Base-by-base conservation (phyloP, 2,113 vertebrate species). In the Mugil cephalus region DNA sequence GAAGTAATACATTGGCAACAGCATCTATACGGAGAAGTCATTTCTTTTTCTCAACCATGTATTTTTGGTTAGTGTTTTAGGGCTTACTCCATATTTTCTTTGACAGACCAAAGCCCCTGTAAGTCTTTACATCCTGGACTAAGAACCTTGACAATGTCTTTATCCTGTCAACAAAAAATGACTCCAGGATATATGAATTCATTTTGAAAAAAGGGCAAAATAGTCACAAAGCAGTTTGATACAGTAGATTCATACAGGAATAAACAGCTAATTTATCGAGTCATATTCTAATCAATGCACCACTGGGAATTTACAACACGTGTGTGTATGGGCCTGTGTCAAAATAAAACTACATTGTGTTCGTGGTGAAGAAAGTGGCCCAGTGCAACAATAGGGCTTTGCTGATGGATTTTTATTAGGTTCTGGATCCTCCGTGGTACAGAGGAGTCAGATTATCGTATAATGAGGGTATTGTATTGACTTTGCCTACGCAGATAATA, bases 1-100 rank as follows among this genome's bases (percentile, higher is more conserved):
- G 61, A 60, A 56, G 21, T 43, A 24, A 40, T 43, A 64, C 52
- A 63, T 45, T 19, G 45, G 30, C 10, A 58, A 59, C 38, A 24
- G 45, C 8, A 69, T 58, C 17, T 13, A 35, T 40, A 39, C 3
- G 7, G 21, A 11, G 12, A 4, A 62, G 24, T 39, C 1, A 3
- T 45, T 18, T 35, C 42, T 8, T 45, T 12, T 47, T 36, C 10
- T 62, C 40, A 60, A 53, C 8, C 7, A 51, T 60, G 40, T 24
- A 61, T 66, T 18, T 61, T 58, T 19, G 0, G 34, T 36, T 36
- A 18, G 14, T 40, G 8, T 62, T 77, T 61, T 18, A 42, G 51
- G 53, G 45, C 45, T 46, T 50, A 45, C 2, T 59, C 24, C 18
- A 17, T 11, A 52, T 45, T 59, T 30, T 15, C n/a, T 8, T 12